Conservation (phyloP, 1,140 invertebrate genomes). For the Linepithema humile region DNA sequence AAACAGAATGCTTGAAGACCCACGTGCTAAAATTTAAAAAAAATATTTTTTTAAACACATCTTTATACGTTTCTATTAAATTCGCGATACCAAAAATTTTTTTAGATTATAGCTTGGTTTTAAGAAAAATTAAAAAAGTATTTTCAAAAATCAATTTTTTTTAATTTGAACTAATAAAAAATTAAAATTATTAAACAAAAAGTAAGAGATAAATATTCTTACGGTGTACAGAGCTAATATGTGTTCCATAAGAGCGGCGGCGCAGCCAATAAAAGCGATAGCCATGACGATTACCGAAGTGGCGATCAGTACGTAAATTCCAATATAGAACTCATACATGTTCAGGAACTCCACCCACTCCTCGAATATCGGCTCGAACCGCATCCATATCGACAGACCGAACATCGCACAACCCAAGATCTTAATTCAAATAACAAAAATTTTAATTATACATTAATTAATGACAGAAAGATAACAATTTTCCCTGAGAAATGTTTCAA, state of each 20-base stretch:
- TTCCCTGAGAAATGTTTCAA: background rate
- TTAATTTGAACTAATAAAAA: no score
- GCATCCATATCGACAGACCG: slow-evolving; percentile 91
- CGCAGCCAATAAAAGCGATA: slow-evolving; percentile 90
- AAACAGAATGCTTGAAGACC: slow-evolving; percentile 89
- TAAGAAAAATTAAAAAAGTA: no score
- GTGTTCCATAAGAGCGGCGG: slow-evolving; percentile 89
- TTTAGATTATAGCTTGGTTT: no score
- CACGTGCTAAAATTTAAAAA: slow-evolving; percentile 85
- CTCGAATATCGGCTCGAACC: slow-evolving; percentile 91
- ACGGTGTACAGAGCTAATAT: slow-evolving; percentile 86
- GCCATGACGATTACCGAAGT: slow-evolving; percentile 89
- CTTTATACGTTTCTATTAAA: no score
- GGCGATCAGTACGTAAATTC: slow-evolving; percentile 91
- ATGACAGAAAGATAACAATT: background rate
- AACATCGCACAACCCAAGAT: slow-evolving; percentile 90
- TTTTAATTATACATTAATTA: background rate
- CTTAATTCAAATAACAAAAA: slow-evolving; percentile 83
- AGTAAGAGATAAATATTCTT: slow-evolving; percentile 74
- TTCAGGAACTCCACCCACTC: slow-evolving; percentile 91
- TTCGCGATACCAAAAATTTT: no score
- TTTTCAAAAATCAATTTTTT: no score
- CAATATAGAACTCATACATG: slow-evolving; percentile 91
- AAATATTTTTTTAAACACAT: no score
- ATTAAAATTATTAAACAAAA: no score